phyloP scores from a whole-genome alignment of 2,888 invertebrate species.

The Drosophila cognata region DNA sequence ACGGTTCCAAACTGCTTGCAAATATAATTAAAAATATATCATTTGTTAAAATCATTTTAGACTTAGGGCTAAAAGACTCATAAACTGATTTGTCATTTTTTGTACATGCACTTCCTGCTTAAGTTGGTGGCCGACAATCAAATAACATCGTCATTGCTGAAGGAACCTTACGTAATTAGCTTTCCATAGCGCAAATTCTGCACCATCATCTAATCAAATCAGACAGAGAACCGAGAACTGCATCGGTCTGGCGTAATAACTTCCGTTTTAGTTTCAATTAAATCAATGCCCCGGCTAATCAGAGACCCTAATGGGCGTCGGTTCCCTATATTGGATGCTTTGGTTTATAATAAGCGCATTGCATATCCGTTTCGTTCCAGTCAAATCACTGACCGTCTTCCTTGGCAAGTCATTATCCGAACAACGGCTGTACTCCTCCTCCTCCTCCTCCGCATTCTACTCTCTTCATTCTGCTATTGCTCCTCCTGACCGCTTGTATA shows the following conservation, averaged over 20 bases:
- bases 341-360: conserved; percentile 42
- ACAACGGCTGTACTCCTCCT: conserved; percentile 15
- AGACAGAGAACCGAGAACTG: conserved; percentile 29
- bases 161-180: conserved; percentile 47
- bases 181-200: conserved; percentile 44
- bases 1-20: conserved; percentile 6
- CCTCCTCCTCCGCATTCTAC: not conserved
- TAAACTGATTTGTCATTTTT: conserved; percentile 23
- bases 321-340: conserved; percentile 22
- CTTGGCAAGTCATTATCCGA: conserved; percentile 75
- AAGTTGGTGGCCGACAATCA: conserved; percentile 15
- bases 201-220: conserved; percentile 77
- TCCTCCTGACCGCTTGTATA: conserved; percentile 38
- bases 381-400: conserved; percentile 64
- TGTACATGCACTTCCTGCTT: conserved; percentile 66
- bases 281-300: conserved; percentile 74
- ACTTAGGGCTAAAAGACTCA: not conserved
- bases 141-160: conserved; percentile 46
- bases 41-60: not conserved
- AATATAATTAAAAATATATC: conserved; percentile 1
- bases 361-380: conserved; percentile 77
- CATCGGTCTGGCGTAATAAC: conserved; percentile 67
- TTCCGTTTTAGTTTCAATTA: conserved; percentile 78
- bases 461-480: conserved; percentile 32
- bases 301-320: conserved; percentile 42